Percentiles rank a stretch among this genome's conserved stretches.
These are phyloP conservation scores for Rotaria magnacalcarata DNA, from an alignment of 2,888 invertebrate species.

Conservation along the genomic window DNA sequence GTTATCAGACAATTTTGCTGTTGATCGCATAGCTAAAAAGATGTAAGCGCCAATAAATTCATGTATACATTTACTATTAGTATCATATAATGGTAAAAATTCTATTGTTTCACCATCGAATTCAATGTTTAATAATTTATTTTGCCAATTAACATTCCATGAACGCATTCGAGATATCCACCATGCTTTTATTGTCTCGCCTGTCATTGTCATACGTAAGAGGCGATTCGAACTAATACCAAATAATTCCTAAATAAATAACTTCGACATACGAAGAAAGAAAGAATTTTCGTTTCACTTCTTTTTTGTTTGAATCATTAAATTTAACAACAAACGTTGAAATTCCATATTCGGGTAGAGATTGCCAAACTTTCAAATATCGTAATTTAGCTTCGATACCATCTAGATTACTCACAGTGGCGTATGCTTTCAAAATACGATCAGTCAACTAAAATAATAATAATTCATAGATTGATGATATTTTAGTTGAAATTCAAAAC, in stretches of 20 bases:
- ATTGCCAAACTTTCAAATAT: constrained; percentile 96
- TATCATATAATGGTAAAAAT: constrained; percentile 40
- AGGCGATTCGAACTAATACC: constrained; percentile 89
- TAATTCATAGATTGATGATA: no score
- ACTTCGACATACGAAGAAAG: not conserved
- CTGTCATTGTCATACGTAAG: constrained; percentile 87
- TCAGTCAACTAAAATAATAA: constrained; percentile 69
- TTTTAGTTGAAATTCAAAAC: no score
- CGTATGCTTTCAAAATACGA: constrained; percentile 87
- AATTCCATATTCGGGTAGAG: constrained; percentile 88
- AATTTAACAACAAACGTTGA: constrained; percentile 88
- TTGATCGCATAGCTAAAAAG: constrained; percentile 84
- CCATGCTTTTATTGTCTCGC: constrained; percentile 94
- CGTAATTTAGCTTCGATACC: constrained; percentile 87
- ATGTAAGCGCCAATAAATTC: constrained; percentile 75
- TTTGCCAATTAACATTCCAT: constrained; percentile 99
- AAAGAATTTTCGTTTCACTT: constrained; percentile 37
- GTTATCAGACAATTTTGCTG: not conserved
- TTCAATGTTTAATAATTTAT: constrained; percentile 61
- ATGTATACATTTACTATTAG: constrained; percentile 36
- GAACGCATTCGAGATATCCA: constrained; percentile 94
- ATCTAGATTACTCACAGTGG: constrained; percentile 83
- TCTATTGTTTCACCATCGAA: constrained; percentile 43
- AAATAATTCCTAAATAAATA: constrained; percentile 68
- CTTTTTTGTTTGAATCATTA: constrained; percentile 54